These are phyloP conservation scores for Phaenicophaeus curvirostris DNA, from an alignment of 2,797 vertebrate genomes.

Conservation along the genomic window DNA sequence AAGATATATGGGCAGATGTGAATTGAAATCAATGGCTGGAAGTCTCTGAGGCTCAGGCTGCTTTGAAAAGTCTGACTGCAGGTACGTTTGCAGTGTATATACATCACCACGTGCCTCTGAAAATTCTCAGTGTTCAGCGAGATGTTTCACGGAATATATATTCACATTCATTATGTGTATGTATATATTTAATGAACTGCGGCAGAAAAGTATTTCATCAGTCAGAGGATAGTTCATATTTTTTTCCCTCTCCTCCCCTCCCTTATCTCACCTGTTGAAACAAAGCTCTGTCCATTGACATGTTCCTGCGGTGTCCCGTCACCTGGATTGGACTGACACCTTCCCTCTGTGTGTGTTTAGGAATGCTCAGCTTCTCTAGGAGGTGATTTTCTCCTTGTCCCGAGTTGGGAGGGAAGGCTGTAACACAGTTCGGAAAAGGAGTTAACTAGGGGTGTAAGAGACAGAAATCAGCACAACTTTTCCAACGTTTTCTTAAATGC, in stretches of 20 bases:
- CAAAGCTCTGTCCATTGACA: neutral
- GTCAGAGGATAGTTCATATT: neutral
- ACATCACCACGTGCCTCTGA: neutral
- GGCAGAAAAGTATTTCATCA: neutral
- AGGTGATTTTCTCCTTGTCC: neutral
- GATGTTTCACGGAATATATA: neutral
- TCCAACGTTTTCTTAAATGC: neutral
- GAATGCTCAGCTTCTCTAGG: neutral
- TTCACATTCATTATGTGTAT: neutral
- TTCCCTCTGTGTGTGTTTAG: neutral
- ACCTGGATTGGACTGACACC: neutral
- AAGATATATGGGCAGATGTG: accelerated
- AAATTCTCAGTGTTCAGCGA: neutral
- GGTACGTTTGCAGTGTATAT: accelerated
- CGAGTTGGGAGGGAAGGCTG: neutral
- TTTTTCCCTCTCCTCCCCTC: neutral
- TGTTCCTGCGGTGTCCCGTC: neutral
- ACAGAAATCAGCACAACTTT: neutral
- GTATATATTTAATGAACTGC: neutral
- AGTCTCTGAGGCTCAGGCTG: neutral
- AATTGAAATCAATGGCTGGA: neutral
- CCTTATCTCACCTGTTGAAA: neutral
- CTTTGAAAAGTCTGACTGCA: neutral
- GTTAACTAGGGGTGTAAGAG: neutral
- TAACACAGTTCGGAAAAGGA: neutral